Evolutionary conservation across 2,888 invertebrate genomes (phyloP).

Genomic region (Sisyra terminalis): DNA sequence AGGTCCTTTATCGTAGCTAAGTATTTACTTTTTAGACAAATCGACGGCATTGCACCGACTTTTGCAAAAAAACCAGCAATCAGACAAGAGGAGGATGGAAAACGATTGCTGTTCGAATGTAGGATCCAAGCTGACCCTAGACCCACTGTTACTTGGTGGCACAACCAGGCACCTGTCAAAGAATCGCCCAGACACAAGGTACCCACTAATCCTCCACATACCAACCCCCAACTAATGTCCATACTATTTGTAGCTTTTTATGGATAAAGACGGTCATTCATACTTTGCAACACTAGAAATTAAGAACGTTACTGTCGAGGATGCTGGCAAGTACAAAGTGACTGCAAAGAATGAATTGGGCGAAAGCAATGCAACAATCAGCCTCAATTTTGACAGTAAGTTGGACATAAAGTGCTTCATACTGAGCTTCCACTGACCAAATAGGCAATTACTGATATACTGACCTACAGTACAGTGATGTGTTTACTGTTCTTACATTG

Average conservation of each 20-base stretch:
- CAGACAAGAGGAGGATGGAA: constrained; percentile 92
- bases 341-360: constrained; percentile 95
- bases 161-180: constrained; percentile 66
- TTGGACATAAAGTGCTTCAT: constrained; percentile 20
- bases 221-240: background rate
- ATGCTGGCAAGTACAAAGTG: constrained; percentile 94
- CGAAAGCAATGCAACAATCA: constrained; percentile 92
- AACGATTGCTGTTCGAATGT: constrained; percentile 85
- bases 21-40: constrained; percentile 53
- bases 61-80: constrained; percentile 96
- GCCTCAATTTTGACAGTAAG: constrained; percentile 97
- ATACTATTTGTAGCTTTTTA: constrained; percentile 49
- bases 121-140: constrained; percentile 86
- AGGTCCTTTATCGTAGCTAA: background rate
- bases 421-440: too few relatives aligned
- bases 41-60: constrained; percentile 93
- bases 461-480: too few relatives aligned
- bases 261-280: constrained; percentile 83
- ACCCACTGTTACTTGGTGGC: constrained; percentile 80
- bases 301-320: constrained; percentile 87
- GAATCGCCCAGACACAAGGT: constrained; percentile 80
- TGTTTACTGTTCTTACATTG: too few relatives aligned
- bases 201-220: constrained; percentile 9
- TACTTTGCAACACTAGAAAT: constrained; percentile 89
- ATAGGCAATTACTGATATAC: too few relatives aligned